Evolutionary conservation across 2,113 vertebrate genomes (phyloP).

Genomic region (Muntiacus muntjak): DNA sequence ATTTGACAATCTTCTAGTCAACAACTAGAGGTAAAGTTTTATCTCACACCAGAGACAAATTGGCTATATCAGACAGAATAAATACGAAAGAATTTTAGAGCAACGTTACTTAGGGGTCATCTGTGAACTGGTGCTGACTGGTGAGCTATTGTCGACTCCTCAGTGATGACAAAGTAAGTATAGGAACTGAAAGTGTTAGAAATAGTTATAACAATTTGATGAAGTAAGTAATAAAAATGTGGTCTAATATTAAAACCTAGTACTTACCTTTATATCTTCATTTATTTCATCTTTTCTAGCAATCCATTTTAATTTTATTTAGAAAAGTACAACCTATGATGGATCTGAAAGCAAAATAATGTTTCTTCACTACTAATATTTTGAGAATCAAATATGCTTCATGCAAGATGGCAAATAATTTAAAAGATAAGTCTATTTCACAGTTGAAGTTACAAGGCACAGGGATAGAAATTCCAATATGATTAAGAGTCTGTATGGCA

Average conservation of each 20-base stretch:
- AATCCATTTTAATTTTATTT: neutral
- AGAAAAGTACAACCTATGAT: neutral
- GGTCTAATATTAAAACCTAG: neutral
- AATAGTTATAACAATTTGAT: neutral
- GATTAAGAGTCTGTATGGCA: neutral
- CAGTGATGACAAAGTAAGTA: neutral
- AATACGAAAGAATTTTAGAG: neutral
- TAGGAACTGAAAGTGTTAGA: neutral
- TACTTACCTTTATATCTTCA: neutral
- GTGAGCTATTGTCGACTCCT: neutral
- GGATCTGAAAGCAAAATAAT: neutral
- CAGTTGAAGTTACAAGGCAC: neutral
- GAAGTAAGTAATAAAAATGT: neutral
- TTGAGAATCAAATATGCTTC: neutral
- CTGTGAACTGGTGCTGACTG: neutral
- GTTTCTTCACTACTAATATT: neutral
- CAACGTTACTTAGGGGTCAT: neutral
- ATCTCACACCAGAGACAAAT: neutral
- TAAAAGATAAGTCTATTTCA: neutral
- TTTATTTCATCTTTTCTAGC: neutral
- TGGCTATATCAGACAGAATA: neutral
- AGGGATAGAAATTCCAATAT: neutral
- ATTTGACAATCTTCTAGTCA: neutral
- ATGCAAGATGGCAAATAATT: neutral
- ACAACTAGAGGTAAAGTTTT: neutral